A percentile compares a stretch with the other conserved stretches of the same genome.
phyloP scores from a whole-genome alignment of 2,797 vertebrate species.

The Tokudaia tokunoshimensis region DNA sequence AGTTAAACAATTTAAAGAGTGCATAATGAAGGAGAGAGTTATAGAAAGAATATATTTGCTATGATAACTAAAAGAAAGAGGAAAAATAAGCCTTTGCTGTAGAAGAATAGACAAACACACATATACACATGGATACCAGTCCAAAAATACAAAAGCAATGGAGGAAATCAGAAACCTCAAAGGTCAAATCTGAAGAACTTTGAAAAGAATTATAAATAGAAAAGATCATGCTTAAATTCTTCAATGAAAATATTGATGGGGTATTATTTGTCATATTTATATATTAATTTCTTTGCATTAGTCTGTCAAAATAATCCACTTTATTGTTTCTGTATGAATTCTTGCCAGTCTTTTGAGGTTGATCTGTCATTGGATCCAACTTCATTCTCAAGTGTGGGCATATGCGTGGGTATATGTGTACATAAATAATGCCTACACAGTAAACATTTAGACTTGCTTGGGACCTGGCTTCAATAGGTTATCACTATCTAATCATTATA shows the following conservation, averaged over 20 bases:
- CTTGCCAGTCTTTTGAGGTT: neutral
- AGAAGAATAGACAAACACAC: neutral
- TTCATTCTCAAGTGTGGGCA: neutral
- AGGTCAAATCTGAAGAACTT: slow-evolving; percentile 31
- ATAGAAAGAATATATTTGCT: slow-evolving; percentile 50
- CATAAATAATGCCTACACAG: neutral
- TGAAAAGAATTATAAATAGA: neutral
- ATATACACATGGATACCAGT: neutral
- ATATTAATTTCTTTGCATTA: neutral
- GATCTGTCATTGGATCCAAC: slow-evolving; percentile 7
- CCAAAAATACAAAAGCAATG: neutral
- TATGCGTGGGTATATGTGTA: neutral
- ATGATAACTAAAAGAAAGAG: slow-evolving; percentile 34
- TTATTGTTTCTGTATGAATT: neutral
- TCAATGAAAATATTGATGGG: neutral
- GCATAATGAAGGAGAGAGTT: neutral
- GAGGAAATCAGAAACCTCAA: neutral
- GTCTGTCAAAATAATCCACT: slow-evolving; percentile 17
- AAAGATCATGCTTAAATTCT: neutral
- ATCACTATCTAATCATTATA: slow-evolving; percentile 18
- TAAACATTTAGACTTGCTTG: slow-evolving; percentile 6
- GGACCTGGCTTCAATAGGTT: neutral
- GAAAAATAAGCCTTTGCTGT: slow-evolving; percentile 34
- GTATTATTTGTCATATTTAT: neutral
- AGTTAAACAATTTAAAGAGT: slow-evolving; percentile 67